Evolutionary conservation across 2,888 invertebrate species (phyloP).

Genomic region (Lycia hirtaria): DNA sequence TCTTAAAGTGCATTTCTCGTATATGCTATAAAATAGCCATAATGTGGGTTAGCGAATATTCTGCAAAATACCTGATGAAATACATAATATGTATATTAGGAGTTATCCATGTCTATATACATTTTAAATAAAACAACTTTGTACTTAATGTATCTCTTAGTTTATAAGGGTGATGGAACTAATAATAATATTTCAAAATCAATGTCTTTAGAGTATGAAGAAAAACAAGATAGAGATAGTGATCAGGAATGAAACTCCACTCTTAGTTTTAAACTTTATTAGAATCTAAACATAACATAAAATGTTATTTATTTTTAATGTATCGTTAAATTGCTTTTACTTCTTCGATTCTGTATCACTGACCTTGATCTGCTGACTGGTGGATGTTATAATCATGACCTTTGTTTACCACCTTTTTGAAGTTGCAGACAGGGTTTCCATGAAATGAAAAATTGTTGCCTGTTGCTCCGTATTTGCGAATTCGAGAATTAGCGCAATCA

Average conservation of each 20-base stretch:
- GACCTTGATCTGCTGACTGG: no score
- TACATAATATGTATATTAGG: neutral
- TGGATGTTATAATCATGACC: no score
- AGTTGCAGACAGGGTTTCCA: no score
- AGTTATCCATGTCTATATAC: neutral
- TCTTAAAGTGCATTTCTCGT: no score
- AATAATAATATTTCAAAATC: neutral
- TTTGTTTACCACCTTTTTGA: no score
- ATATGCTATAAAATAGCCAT: no score
- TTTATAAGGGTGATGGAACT: slow-evolving; percentile 30
- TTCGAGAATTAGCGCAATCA: no score
- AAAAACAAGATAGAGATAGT: neutral
- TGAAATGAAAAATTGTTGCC: no score
- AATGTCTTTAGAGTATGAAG: neutral
- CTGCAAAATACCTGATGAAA: no score
- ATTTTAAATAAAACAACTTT: neutral
- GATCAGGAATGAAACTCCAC: neutral
- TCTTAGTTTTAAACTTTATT: neutral
- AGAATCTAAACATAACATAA: neutral
- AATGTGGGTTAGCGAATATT: no score
- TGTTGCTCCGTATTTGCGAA: no score
- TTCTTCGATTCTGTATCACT: no score
- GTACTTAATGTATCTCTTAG: slow-evolving; percentile 25
- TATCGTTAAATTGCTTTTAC: neutral
- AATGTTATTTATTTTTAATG: slow-evolving; percentile 6